Conservation (phyloP, 1,140 invertebrate species). For the Nymphalis io region DNA sequence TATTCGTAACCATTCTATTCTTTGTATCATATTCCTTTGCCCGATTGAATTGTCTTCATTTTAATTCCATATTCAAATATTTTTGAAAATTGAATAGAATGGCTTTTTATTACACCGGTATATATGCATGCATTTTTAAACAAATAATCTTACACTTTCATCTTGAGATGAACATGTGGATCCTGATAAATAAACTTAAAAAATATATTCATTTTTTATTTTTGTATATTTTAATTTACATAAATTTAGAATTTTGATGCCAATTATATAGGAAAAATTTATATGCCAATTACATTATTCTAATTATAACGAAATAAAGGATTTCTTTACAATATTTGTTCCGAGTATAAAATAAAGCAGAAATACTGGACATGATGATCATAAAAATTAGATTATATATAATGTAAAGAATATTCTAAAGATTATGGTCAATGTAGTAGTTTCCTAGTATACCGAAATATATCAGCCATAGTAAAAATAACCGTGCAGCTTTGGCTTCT, state of each 20-base stretch:
- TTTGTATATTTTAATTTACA: not conserved
- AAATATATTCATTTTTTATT: constrained; percentile 16
- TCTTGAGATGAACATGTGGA: constrained; percentile 32
- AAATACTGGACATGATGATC: not conserved
- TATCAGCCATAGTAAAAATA: too few relatives aligned
- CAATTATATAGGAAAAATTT: constrained; percentile 9
- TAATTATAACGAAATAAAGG: not conserved
- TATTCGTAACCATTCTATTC: constrained; percentile 37
- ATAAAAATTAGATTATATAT: too few relatives aligned
- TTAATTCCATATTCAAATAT: not conserved
- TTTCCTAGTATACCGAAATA: too few relatives aligned
- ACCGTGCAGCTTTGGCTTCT: too few relatives aligned
- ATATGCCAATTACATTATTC: constrained; percentile 6
- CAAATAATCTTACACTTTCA: constrained; percentile 28
- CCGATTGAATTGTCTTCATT: not conserved
- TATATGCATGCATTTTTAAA: constrained; percentile 34
- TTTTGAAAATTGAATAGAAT: constrained; percentile 34
- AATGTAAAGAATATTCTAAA: too few relatives aligned
- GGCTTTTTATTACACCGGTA: constrained; percentile 27
- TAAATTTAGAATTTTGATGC: constrained; percentile 21
- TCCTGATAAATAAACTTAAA: constrained; percentile 36
- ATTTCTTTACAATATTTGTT: not conserved
- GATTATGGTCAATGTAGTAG: too few relatives aligned
- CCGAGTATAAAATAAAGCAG: constrained; percentile 2
- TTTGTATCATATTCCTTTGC: not conserved